Percentiles rank a stretch among this genome's conserved stretches.
phyloP scores from a whole-genome alignment of 2,888 invertebrate species.

The Xylocampa areola region DNA sequence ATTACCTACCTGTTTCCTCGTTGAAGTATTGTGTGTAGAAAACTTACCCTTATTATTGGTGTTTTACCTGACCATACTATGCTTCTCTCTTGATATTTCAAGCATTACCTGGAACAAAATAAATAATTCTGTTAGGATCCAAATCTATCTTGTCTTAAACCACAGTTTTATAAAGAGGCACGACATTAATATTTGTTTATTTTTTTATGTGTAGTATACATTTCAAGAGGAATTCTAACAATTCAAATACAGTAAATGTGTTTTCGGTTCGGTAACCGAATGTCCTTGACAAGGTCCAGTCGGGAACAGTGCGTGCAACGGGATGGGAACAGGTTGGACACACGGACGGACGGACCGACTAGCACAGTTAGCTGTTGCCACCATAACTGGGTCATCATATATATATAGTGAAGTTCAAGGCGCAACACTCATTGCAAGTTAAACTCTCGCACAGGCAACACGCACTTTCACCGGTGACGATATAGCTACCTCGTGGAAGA shows the following conservation, averaged over 20 bases:
- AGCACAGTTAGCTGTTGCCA: slow-evolving; percentile 88
- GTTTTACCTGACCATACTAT: slow-evolving; percentile 28
- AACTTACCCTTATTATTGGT: slow-evolving; percentile 32
- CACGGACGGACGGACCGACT: slow-evolving; percentile 76
- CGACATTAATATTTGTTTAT: no score
- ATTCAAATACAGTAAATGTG: slow-evolving; percentile 15
- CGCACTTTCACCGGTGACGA: slow-evolving; percentile 87
- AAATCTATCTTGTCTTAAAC: background rate
- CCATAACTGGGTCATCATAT: slow-evolving; percentile 94
- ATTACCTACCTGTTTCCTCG: background rate
- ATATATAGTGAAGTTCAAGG: slow-evolving; percentile 96
- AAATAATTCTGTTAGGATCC: slow-evolving; percentile 11
- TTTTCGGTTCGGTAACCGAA: slow-evolving; percentile 51
- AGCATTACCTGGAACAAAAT: slow-evolving; percentile 34
- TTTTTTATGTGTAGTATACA: background rate
- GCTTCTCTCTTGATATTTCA: background rate
- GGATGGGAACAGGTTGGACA: slow-evolving; percentile 81
- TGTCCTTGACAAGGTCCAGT: slow-evolving; percentile 74
- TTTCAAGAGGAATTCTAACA: slow-evolving; percentile 23
- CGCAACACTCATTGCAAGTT: slow-evolving; percentile 91
- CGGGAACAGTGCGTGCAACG: slow-evolving; percentile 74
- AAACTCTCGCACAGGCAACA: slow-evolving; percentile 83
- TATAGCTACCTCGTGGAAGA: slow-evolving; percentile 78
- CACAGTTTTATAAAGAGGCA: no score
- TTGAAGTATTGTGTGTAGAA: background rate